phyloP scores from a whole-genome alignment of 2,113 vertebrate genomes.

The Poecilia latipinna region DNA sequence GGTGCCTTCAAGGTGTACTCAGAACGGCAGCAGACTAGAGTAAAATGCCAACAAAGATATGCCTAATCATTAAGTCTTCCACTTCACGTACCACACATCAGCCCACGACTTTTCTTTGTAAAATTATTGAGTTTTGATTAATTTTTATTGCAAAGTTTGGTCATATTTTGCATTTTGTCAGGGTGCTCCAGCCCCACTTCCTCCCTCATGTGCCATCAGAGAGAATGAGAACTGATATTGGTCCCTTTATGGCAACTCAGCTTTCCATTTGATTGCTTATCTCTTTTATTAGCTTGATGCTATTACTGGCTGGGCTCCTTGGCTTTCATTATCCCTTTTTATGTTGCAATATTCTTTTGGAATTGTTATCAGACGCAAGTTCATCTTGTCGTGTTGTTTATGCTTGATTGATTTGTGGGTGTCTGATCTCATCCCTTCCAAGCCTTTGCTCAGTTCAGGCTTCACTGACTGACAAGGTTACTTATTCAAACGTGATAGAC shows the following conservation, averaged over 20 bases:
- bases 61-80: background rate
- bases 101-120: conserved; percentile 24
- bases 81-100: conserved; percentile 1
- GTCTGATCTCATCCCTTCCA: conserved; percentile 50
- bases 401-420: conserved; percentile 76
- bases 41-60: background rate
- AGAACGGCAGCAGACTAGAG: background rate
- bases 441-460: conserved; percentile 41
- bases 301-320: conserved; percentile 71
- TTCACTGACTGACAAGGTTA: conserved; percentile 59
- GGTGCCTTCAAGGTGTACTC: conserved; percentile 7
- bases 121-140: conserved; percentile 63
- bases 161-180: conserved; percentile 55
- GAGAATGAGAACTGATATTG: conserved; percentile 72
- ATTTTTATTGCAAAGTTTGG: conserved; percentile 45
- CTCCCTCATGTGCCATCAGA: conserved; percentile 37
- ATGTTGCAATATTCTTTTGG: conserved; percentile 68
- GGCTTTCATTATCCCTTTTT: conserved; percentile 77
- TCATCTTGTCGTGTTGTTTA: conserved; percentile 69
- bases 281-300: conserved; percentile 79
- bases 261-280: conserved; percentile 78
- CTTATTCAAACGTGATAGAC: conserved; percentile 75
- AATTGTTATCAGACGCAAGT: conserved; percentile 66
- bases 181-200: conserved; percentile 25
- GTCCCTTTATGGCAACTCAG: conserved; percentile 69